Conservation (phyloP, 2,797 vertebrate species). For the Tiaroga cobitis region DNA sequence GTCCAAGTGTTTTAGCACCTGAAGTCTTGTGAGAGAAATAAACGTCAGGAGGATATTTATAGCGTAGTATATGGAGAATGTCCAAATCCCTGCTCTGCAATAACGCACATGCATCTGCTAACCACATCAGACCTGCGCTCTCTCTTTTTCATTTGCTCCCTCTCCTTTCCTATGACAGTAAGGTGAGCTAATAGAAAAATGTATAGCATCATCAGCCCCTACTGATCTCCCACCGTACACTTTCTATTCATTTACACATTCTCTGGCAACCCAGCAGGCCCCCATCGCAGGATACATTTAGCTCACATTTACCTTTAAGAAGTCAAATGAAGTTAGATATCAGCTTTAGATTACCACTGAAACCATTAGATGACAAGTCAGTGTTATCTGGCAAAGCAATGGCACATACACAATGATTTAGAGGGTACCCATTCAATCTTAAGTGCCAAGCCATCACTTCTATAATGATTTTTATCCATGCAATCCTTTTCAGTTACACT, state of each 20-base stretch:
- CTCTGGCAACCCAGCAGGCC: constrained; percentile 56
- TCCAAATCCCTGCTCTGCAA: constrained; percentile 88
- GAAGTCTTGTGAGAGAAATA: constrained; percentile 93
- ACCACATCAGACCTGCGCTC: constrained; percentile 82
- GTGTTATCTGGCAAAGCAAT: neutral
- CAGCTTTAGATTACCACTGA: neutral
- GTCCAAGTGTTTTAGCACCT: constrained; percentile 96
- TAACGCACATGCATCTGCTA: constrained; percentile 92
- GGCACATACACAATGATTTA: neutral
- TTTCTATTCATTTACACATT: constrained; percentile 76
- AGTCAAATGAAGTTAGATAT: constrained; percentile 30
- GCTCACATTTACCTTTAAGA: constrained; percentile 51
- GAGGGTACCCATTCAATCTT: neutral
- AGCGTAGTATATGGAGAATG: constrained; percentile 89
- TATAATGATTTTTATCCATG: constrained; percentile 7
- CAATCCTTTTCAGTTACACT: neutral
- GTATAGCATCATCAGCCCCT: constrained; percentile 69
- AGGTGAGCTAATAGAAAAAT: constrained; percentile 80
- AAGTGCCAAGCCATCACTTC: neutral
- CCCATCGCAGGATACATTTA: constrained; percentile 49
- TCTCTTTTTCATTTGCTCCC: constrained; percentile 45
- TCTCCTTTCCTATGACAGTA: constrained; percentile 62
- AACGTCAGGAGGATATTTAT: constrained; percentile 96
- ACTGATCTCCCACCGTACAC: constrained; percentile 64
- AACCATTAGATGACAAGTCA: neutral